Evolutionary conservation across 1,140 invertebrate genomes (phyloP).

Genomic region (Trachymyrmex septentrionalis): DNA sequence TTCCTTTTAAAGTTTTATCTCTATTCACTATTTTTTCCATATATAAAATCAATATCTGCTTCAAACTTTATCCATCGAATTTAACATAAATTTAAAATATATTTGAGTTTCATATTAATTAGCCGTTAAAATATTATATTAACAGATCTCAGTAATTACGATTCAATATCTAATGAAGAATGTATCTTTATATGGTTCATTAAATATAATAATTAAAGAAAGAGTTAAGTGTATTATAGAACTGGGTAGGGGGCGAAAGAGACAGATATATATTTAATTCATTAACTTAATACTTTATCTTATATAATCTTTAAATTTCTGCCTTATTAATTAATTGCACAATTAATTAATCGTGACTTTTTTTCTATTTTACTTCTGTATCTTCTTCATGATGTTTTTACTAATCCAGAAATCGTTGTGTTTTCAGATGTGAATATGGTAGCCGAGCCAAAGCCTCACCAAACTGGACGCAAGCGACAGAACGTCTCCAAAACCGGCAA

Average conservation of each 20-base stretch:
- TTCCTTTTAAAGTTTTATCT: not conserved
- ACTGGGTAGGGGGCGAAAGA: not conserved
- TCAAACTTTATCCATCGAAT: not conserved
- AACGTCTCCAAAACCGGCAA: constrained; percentile 93
- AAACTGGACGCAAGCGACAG: constrained; percentile 92
- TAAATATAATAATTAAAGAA: not conserved
- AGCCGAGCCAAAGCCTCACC: constrained; percentile 93
- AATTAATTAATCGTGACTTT: not conserved
- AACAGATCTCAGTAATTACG: not conserved
- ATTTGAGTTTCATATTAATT: not conserved
- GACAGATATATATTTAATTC: not conserved
- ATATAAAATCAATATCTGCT: constrained; percentile 6
- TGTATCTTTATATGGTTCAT: not conserved
- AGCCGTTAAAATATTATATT: not conserved
- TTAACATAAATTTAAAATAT: not conserved
- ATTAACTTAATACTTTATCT: not conserved
- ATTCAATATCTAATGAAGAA: not conserved
- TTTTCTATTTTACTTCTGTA: not conserved
- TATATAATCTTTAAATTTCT: not conserved
- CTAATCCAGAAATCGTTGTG: not conserved
- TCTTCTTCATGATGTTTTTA: not conserved
- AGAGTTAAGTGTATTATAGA: not conserved
- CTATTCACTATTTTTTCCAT: not conserved
- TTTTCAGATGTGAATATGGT: constrained; percentile 93
- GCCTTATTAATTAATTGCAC: not conserved